phyloP scores from a whole-genome alignment of 2,888 invertebrate genomes.

The Caenorhabditis macrosperma region DNA sequence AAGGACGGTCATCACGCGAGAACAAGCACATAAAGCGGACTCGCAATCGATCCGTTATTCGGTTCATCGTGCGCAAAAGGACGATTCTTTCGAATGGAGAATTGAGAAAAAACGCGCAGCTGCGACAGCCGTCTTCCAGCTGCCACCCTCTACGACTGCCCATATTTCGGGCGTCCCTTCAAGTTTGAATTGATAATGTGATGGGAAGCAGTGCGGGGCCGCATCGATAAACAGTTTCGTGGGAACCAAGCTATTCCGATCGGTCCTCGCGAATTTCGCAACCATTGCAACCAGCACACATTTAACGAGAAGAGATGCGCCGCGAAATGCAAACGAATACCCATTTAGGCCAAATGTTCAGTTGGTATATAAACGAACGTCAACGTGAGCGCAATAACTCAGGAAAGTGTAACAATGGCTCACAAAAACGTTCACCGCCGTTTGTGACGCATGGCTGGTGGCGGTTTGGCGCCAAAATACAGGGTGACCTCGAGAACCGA shows the following conservation, averaged over 20 bases:
- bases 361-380: constrained; percentile 14
- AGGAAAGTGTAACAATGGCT: not conserved
- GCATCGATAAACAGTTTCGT: constrained; percentile 21
- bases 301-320: constrained; percentile 16
- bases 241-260: constrained; percentile 24
- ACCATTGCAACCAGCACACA: constrained; percentile 34
- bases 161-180: not conserved
- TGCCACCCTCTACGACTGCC: constrained; percentile 6
- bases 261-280: constrained; percentile 34
- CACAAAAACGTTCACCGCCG: constrained; percentile 23
- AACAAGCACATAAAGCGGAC: not conserved
- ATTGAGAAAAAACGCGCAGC: constrained; percentile 12
- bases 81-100: not conserved
- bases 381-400: not conserved
- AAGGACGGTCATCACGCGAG: not conserved
- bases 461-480: constrained; percentile 16
- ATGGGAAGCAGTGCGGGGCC: constrained; percentile 11
- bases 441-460: not conserved
- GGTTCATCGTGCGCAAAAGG: not conserved
- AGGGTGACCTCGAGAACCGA: constrained; percentile 1
- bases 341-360: constrained; percentile 29
- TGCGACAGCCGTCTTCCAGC: constrained; percentile 33
- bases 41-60: not conserved
- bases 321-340: constrained; percentile 44
- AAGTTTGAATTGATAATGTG: constrained; percentile 47